These are phyloP conservation scores for Coleophora flavipennella DNA, from an alignment of 2,888 invertebrate species.

Conservation along the genomic window DNA sequence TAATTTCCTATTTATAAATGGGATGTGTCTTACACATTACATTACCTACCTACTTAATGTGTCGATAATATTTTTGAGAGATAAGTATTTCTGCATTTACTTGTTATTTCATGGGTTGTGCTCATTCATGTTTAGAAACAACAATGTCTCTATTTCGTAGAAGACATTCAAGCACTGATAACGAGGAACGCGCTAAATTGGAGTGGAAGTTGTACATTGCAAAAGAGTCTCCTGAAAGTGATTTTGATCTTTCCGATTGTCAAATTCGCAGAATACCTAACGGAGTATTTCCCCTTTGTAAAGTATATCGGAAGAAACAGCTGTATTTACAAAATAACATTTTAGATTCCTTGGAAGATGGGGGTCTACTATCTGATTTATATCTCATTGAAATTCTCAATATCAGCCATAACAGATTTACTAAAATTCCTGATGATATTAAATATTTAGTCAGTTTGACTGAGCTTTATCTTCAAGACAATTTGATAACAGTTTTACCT, in stretches of 20 bases:
- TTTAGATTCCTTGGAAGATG: constrained; percentile 77
- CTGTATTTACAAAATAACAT: constrained; percentile 79
- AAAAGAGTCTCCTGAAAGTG: constrained; percentile 84
- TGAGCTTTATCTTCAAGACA: constrained; percentile 82
- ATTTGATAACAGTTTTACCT: constrained; percentile 79
- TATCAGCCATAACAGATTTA: constrained; percentile 77
- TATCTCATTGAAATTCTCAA: constrained; percentile 77
- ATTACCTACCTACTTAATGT: no score
- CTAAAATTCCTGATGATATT: constrained; percentile 76
- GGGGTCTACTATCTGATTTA: constrained; percentile 81
- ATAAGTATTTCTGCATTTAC: constrained; percentile 11
- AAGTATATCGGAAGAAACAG: constrained; percentile 84
- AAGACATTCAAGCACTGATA: constrained; percentile 34
- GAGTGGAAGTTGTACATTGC: constrained; percentile 65
- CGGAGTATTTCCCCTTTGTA: constrained; percentile 85
- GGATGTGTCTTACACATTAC: no score
- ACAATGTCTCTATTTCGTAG: constrained; percentile 61
- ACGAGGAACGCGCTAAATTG: constrained; percentile 39
- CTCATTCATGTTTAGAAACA: constrained; percentile 49
- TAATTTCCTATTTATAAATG: no score
- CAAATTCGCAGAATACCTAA: constrained; percentile 80
- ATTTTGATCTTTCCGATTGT: constrained; percentile 87
- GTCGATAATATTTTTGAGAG: constrained; percentile 20
- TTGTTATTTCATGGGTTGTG: constrained; percentile 58
- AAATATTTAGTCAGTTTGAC: constrained; percentile 76